Conservation (phyloP, 2,797 vertebrate genomes). For the Intellagama lesueurii region DNA sequence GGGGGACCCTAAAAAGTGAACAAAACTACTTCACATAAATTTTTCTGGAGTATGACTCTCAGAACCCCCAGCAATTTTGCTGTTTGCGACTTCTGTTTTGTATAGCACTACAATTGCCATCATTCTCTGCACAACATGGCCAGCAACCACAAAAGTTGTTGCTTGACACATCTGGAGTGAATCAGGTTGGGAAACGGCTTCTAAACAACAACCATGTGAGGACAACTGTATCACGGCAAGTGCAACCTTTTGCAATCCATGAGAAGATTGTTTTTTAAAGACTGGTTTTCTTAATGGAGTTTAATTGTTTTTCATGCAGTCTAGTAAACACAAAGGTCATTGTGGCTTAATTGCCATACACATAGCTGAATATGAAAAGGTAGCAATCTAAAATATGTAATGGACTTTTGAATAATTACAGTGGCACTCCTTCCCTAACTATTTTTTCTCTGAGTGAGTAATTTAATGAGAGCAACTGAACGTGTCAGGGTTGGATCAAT, state of each 20-base stretch:
- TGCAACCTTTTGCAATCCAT: conserved; percentile 5
- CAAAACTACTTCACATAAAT: too few species aligned
- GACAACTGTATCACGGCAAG: not conserved
- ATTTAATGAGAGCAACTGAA: conserved; percentile 65
- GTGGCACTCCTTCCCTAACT: conserved; percentile 73
- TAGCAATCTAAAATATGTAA: conserved; percentile 74
- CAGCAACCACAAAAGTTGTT: not conserved
- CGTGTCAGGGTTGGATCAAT: not conserved
- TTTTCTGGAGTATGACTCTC: too few species aligned
- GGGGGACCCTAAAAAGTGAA: too few species aligned
- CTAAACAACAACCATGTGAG: not conserved
- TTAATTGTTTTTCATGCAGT: conserved; percentile 62
- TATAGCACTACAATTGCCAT: too few species aligned
- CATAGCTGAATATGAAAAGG: conserved; percentile 74
- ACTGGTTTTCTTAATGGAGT: conserved; percentile 37
- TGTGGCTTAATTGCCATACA: conserved; percentile 76
- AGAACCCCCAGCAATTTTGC: too few species aligned
- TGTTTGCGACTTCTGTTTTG: too few species aligned
- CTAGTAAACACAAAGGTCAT: conserved; percentile 70
- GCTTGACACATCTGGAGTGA: not conserved
- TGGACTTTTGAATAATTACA: conserved; percentile 76
- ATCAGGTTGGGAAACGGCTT: not conserved
- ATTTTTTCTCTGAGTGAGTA: conserved; percentile 75
- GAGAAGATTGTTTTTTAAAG: not conserved
- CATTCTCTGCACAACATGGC: too few species aligned